Evolutionary conservation across 1,140 invertebrate genomes (phyloP).

Genomic region (Drosophila orena): DNA sequence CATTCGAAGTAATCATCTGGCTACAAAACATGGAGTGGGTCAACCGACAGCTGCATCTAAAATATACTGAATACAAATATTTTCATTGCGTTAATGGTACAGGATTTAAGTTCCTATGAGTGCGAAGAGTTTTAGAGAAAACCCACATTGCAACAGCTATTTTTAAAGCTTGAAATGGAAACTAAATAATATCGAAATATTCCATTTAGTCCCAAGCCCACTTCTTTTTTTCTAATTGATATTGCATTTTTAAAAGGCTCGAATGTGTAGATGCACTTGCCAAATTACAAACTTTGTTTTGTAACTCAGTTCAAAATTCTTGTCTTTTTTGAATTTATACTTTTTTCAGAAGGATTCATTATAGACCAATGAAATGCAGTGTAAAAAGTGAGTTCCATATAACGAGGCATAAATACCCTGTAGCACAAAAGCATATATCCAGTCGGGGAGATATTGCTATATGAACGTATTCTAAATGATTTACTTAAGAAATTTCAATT

Average conservation of each 20-base stretch:
- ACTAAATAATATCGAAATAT: neutral
- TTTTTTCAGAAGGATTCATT: neutral
- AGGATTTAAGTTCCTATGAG: neutral
- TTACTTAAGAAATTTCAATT: neutral
- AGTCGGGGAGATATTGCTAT: no score
- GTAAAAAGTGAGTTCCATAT: no score
- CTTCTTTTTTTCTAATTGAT: neutral
- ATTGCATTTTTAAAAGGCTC: neutral
- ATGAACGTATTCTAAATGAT: no score
- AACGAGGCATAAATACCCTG: no score
- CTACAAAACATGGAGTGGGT: neutral
- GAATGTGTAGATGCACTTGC: conserved; percentile 3
- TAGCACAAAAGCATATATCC: no score
- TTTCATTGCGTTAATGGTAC: no score
- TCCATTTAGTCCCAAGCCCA: neutral
- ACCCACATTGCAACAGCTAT: no score
- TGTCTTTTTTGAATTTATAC: neutral
- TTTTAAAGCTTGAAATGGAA: neutral
- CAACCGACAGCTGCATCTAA: neutral
- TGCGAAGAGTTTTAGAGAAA: no score
- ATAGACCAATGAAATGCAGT: no score
- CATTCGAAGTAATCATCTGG: conserved; percentile 2
- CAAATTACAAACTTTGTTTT: conserved; percentile 1
- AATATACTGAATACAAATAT: no score
- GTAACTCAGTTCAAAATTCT: neutral